Conservation (phyloP, 2,888 invertebrate species). For the Ectemnius cavifrons region DNA sequence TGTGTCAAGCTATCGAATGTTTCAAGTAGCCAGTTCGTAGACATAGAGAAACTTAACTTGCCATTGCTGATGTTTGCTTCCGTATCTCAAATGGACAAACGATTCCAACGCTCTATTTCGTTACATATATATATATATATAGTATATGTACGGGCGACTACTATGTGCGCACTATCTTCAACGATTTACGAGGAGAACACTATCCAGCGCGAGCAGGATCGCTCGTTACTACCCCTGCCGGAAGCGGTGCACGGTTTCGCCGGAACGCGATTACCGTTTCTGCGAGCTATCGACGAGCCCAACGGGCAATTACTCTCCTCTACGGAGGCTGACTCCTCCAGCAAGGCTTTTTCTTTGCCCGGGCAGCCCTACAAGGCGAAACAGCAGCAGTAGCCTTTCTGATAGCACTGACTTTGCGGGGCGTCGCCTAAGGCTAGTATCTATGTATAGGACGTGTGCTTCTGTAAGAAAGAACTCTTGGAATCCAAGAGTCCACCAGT, state of each 20-base stretch:
- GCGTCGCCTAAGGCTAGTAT: conserved; percentile 57
- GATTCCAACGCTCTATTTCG: no score
- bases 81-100: no score
- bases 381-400: conserved; percentile 30
- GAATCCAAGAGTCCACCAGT: neutral
- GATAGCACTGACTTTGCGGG: conserved; percentile 59
- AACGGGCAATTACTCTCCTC: conserved; percentile 9
- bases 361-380: conserved; percentile 8
- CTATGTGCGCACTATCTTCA: neutral
- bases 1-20: no score
- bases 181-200: neutral
- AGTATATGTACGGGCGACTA: neutral
- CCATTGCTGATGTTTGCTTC: no score
- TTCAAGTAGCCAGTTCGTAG: no score
- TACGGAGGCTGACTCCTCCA: neutral
- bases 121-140: no score
- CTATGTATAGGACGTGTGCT: conserved; percentile 24
- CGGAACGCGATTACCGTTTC: conserved; percentile 31
- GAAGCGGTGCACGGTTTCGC: conserved; percentile 30
- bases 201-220: neutral
- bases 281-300: conserved; percentile 18
- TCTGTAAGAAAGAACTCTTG: neutral
- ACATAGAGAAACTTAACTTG: no score
- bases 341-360: neutral
- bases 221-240: conserved; percentile 37